Evolutionary conservation across 2,888 invertebrate species (phyloP).

Genomic region (Parasteatoda lunata): DNA sequence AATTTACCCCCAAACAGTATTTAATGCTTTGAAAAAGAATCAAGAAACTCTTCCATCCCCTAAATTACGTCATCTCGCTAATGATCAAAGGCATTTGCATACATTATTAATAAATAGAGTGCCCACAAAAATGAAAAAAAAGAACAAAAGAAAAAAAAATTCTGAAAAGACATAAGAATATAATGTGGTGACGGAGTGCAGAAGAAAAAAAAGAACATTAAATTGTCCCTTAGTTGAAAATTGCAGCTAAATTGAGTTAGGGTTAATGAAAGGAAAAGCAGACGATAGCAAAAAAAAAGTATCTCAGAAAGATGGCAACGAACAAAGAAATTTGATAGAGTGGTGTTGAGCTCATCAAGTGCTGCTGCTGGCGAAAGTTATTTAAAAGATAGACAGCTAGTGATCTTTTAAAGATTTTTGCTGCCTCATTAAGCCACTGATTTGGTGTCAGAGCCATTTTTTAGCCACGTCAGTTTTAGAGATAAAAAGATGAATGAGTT

Average conservation of each 20-base stretch:
- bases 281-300: conserved; percentile 25
- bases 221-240: conserved; percentile 67
- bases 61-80: conserved; percentile 57
- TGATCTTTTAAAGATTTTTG: conserved; percentile 67
- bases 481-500: conserved; percentile 54
- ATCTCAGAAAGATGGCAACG: conserved; percentile 54
- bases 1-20: conserved; percentile 26
- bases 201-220: conserved; percentile 44
- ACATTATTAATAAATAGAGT: conserved; percentile 68
- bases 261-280: conserved; percentile 65
- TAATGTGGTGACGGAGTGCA: conserved; percentile 25
- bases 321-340: conserved; percentile 68
- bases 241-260: conserved; percentile 67
- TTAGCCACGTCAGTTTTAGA: conserved; percentile 45
- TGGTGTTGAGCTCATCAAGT: conserved; percentile 66
- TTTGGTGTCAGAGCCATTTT: conserved; percentile 61
- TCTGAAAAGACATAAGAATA: conserved; percentile 47
- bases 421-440: conserved; percentile 66
- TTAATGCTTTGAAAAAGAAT: conserved; percentile 49
- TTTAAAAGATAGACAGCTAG: conserved; percentile 64
- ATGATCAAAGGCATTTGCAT: conserved; percentile 65
- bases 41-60: conserved; percentile 22
- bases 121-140: conserved; percentile 52
- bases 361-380: conserved; percentile 64
- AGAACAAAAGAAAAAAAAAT: conserved; percentile 11